Conservation (phyloP, 2,113 vertebrate genomes). For the Leucopternis melanops region DNA sequence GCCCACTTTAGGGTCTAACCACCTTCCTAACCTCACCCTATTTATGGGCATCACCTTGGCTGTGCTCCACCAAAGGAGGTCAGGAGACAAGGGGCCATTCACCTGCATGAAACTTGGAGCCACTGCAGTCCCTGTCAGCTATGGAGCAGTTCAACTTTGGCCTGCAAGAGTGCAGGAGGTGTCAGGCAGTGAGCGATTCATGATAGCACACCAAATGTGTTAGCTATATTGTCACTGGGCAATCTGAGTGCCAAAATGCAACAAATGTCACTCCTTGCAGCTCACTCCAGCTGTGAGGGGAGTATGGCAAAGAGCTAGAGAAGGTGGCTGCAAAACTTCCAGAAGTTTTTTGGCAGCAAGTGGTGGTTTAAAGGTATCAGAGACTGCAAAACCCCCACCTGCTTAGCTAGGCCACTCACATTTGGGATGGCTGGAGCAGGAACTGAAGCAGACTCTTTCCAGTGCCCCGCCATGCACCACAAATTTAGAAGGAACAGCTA, state of each 20-base stretch:
- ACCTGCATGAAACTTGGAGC: not conserved
- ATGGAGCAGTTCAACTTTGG: not conserved
- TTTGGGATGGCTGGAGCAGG: not conserved
- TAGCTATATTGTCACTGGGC: not conserved
- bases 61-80: not conserved
- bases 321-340: not conserved
- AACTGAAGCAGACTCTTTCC: not conserved
- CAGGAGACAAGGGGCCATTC: not conserved
- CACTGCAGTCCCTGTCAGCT: not conserved
- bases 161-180: not conserved
- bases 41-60: not conserved
- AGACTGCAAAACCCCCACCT: not conserved
- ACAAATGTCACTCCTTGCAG: not conserved
- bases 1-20: not conserved
- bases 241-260: not conserved
- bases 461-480: not conserved
- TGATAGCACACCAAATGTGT: not conserved
- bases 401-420: not conserved
- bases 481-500: not conserved
- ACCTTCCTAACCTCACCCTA: not conserved
- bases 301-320: not conserved
- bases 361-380: not conserved
- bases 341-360: not conserved
- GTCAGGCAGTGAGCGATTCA: not conserved
- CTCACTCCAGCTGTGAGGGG: no score